These are phyloP conservation scores for Sander vitreus DNA, from an alignment of 2,113 vertebrate species.

Conservation along the genomic window DNA sequence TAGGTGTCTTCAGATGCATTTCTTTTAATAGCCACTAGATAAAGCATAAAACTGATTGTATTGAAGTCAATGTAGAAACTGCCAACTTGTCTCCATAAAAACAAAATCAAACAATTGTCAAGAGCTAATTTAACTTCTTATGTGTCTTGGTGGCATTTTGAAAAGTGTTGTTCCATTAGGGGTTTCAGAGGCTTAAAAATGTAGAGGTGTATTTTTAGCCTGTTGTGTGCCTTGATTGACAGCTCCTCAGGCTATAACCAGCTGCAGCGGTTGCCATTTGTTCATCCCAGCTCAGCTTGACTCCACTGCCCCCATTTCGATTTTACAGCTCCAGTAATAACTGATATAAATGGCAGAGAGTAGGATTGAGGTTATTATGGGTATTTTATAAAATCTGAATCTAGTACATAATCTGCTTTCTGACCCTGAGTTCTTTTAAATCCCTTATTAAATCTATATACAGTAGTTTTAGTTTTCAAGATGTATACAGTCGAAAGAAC, in stretches of 20 bases:
- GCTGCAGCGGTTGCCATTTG: slow-evolving; percentile 31
- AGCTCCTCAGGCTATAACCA: slow-evolving; percentile 37
- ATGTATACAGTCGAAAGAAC: too few relatives aligned
- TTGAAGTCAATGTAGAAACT: not conserved
- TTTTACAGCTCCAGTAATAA: slow-evolving; percentile 24
- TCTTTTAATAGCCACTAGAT: not conserved
- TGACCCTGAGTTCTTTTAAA: not conserved
- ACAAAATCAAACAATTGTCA: not conserved
- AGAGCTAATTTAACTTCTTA: not conserved
- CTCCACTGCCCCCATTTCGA: slow-evolving; percentile 20
- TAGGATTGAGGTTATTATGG: not conserved
- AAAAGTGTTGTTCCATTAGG: not conserved
- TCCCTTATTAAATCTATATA: not conserved
- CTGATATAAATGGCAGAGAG: not conserved
- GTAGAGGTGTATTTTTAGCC: not conserved
- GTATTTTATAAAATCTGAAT: slow-evolving; percentile 14
- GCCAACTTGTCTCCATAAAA: not conserved
- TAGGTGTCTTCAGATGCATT: not conserved
- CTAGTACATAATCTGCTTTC: slow-evolving; percentile 10
- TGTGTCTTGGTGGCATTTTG: not conserved
- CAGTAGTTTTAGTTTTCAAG: not conserved
- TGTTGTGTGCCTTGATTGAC: slow-evolving; percentile 43
- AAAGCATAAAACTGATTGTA: not conserved
- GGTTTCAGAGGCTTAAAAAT: slow-evolving; percentile 2
- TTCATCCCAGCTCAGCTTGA: slow-evolving; percentile 45